Conservation (phyloP, 2,888 invertebrate genomes). For the Sphaerophoria taeniata region DNA sequence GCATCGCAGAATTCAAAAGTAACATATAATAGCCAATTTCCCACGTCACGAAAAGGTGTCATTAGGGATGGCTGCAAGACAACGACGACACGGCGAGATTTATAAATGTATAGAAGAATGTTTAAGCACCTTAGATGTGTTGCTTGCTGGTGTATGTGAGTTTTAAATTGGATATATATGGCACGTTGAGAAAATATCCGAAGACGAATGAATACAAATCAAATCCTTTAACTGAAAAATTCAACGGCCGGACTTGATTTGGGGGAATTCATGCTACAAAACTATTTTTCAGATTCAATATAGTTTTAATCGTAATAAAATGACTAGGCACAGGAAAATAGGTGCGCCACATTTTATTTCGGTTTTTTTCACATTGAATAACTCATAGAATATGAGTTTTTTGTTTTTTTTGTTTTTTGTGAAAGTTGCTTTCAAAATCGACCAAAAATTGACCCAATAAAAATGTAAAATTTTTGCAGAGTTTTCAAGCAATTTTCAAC, state of each 20-base stretch:
- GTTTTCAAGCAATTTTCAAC: too few relatives aligned
- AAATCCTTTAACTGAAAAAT: background rate
- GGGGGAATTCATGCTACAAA: background rate
- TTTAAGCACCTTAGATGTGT: background rate
- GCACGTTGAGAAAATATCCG: slow-evolving; percentile 12
- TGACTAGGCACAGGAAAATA: too few relatives aligned
- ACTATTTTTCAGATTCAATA: too few relatives aligned
- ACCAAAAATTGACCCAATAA: too few relatives aligned
- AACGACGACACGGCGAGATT: slow-evolving; percentile 21
- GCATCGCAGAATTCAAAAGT: slow-evolving; percentile 53
- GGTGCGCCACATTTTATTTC: too few relatives aligned
- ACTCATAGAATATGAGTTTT: too few relatives aligned
- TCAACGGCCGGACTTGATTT: slow-evolving; percentile 9
- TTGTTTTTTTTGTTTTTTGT: too few relatives aligned
- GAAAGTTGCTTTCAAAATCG: too few relatives aligned
- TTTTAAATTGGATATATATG: slow-evolving; percentile 65
- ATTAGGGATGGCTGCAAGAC: slow-evolving; percentile 72
- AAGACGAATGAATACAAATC: slow-evolving; percentile 35
- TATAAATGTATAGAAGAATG: slow-evolving; percentile 17
- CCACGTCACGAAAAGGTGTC: slow-evolving; percentile 73
- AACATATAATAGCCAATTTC: slow-evolving; percentile 74
- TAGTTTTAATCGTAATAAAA: too few relatives aligned
- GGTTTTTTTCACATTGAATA: too few relatives aligned
- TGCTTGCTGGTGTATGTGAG: slow-evolving; percentile 11
- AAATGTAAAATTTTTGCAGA: too few relatives aligned